Base-by-base conservation (phyloP, 1,140 invertebrate species). In the fruit fly (Drosophila melanogaster) region DNA sequence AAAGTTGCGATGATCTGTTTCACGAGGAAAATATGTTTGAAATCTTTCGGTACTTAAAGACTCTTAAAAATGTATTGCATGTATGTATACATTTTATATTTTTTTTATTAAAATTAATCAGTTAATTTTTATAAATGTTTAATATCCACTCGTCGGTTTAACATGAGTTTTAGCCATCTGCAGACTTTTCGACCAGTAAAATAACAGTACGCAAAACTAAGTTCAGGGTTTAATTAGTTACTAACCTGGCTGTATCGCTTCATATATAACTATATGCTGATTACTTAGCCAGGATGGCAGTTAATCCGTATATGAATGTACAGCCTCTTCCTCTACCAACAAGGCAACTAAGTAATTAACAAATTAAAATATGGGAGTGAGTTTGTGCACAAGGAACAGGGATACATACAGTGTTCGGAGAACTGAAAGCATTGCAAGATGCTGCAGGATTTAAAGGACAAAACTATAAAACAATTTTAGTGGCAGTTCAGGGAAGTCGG, bases 331-430 rank as follows among this genome's bases (percentile, higher is more conserved):
- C 41, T 53, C 56, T 22, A 62, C 44, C 67, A 60, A 60, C 41
- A 35, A 58, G 64, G 50, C 67, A 75, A 81, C 81, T 78, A 87
- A 87, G 81, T 86, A 86, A 86, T 86, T 87, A 86, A 87, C 83
- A 86, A 87, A 79, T 86, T 81, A 87, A 87, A 79, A 87, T 86
- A 79, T 87, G 69, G 76, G 71, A 71, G n/a, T 37, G 44, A 26
- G 64, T 17, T 26, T 24, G 0, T 15, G 15, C 14, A 12, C 15
- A 35, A n/a, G 10, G 17, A 12, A 35, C 12, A 11, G 2, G 46
- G 26, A 10, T 12, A n/a, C 15, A 17, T 14, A 22, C 19, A 40
- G 17, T 38, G n/a, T 47, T 47, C 10, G 4, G 2, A 14, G 1
- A 22, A 30, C 3, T 46, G 17, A 17, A 33, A 46, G 26, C 12